phyloP scores from a whole-genome alignment of 2,797 vertebrate genomes.

The Anguilla megastoma region DNA sequence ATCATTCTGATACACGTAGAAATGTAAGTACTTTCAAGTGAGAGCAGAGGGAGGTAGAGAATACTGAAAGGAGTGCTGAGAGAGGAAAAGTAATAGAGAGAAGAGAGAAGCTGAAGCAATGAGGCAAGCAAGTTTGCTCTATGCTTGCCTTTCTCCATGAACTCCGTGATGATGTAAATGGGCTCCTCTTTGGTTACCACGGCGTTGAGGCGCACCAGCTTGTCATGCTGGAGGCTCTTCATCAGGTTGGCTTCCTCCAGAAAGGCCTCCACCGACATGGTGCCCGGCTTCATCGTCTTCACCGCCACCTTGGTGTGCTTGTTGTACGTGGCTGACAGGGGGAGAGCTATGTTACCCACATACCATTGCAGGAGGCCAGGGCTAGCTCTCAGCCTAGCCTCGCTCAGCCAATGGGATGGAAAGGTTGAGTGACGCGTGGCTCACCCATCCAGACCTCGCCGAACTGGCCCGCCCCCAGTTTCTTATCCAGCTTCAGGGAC shows the following conservation, averaged over 20 bases:
- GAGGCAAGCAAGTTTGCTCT: neutral
- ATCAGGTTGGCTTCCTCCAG: slow-evolving; percentile 93
- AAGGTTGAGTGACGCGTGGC: slow-evolving; percentile 37
- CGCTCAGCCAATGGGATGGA: neutral
- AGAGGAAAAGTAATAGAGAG: neutral
- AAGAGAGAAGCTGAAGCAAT: neutral
- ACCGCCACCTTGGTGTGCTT: slow-evolving; percentile 96
- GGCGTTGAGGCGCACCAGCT: slow-evolving; percentile 89
- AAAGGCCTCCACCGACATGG: slow-evolving; percentile 91
- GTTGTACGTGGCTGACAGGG: slow-evolving; percentile 85
- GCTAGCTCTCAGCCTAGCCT: neutral
- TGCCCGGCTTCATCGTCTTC: slow-evolving; percentile 97
- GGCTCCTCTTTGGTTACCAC: slow-evolving; percentile 92
- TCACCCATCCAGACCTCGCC: slow-evolving; percentile 99
- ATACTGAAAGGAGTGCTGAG: neutral
- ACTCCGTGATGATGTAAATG: slow-evolving; percentile 95
- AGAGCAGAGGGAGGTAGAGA: too few species aligned
- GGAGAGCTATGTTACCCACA: slow-evolving; percentile 20
- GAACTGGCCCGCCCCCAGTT: slow-evolving; percentile 91
- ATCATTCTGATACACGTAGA: neutral
- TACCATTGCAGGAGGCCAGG: neutral
- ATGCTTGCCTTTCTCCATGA: slow-evolving; percentile 89
- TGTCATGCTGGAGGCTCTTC: slow-evolving; percentile 91
- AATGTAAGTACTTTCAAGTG: neutral
- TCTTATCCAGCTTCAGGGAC: slow-evolving; percentile 86